phyloP scores from a whole-genome alignment of 2,113 vertebrate species.

The Ptyas mucosa region DNA sequence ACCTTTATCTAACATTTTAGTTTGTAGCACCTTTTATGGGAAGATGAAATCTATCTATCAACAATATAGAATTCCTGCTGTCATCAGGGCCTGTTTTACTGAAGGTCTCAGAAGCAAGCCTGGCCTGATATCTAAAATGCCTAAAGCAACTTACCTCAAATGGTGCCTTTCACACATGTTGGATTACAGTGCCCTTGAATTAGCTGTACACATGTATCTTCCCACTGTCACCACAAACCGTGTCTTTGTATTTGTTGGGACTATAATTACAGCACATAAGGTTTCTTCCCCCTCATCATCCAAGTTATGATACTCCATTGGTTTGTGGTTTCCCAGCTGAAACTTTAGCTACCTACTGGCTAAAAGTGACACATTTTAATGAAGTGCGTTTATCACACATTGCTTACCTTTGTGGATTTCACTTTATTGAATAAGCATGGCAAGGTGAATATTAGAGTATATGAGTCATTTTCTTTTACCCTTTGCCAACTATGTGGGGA shows the following conservation, averaged over 20 bases:
- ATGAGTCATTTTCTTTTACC: background rate
- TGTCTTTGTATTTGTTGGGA: slow-evolving; percentile 16
- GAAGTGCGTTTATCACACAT: background rate
- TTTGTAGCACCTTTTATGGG: background rate
- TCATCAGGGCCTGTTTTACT: background rate
- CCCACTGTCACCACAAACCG: slow-evolving; percentile 24
- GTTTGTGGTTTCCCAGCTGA: slow-evolving; percentile 51
- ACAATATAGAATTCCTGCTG: accelerated
- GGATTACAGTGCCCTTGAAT: background rate
- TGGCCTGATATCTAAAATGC: background rate
- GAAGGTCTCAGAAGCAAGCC: background rate
- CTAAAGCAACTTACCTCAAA: background rate
- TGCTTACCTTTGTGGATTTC: background rate
- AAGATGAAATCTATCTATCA: background rate
- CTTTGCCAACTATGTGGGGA: background rate
- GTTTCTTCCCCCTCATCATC: background rate
- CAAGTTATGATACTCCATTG: background rate
- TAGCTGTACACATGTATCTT: slow-evolving; percentile 20
- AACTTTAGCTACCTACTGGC: slow-evolving; percentile 19
- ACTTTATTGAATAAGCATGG: background rate
- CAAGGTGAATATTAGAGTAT: background rate
- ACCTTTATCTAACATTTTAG: background rate
- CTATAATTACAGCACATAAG: slow-evolving; percentile 1
- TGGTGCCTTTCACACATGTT: background rate
- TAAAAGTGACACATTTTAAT: slow-evolving; percentile 36